Evolutionary conservation across 1,140 invertebrate species (phyloP).

Genomic region (Nasonia giraulti): DNA sequence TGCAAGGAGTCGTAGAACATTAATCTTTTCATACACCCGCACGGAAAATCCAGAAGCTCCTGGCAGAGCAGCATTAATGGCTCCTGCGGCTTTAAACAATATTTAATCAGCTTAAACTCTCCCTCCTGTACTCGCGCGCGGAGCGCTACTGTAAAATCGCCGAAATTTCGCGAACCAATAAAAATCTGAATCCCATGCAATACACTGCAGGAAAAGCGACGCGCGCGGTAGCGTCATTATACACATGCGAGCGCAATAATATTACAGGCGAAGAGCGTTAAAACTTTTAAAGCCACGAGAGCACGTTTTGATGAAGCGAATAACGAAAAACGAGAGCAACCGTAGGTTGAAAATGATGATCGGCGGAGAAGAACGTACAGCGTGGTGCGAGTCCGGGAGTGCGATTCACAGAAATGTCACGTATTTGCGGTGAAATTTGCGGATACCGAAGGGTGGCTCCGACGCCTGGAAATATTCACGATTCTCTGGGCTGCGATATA

Average conservation of each 20-base stretch:
- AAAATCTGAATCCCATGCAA: neutral
- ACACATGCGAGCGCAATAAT: neutral
- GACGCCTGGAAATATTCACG: constrained; percentile 6
- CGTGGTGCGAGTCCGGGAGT: neutral
- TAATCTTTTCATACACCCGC: constrained; percentile 1
- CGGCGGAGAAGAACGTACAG: neutral
- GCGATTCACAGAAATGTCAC: constrained; percentile 33
- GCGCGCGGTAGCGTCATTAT: neutral
- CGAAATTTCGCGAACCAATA: neutral
- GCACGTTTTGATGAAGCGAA: neutral
- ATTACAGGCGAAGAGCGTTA: too few relatives aligned
- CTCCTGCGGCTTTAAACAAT: constrained; percentile 54
- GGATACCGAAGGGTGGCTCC: constrained; percentile 1
- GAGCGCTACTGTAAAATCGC: neutral
- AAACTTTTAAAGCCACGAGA: neutral
- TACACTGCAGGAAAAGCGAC: neutral
- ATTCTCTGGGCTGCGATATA: neutral
- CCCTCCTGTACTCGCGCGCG: neutral
- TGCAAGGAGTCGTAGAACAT: neutral
- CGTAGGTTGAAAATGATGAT: neutral
- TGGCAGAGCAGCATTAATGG: constrained; percentile 48
- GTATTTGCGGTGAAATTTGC: constrained; percentile 38
- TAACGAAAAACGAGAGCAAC: neutral
- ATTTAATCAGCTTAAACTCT: constrained; percentile 56
- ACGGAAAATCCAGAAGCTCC: neutral